Evolutionary conservation across 2,888 invertebrate genomes (phyloP).

Genomic region (Endotricha flammealis): DNA sequence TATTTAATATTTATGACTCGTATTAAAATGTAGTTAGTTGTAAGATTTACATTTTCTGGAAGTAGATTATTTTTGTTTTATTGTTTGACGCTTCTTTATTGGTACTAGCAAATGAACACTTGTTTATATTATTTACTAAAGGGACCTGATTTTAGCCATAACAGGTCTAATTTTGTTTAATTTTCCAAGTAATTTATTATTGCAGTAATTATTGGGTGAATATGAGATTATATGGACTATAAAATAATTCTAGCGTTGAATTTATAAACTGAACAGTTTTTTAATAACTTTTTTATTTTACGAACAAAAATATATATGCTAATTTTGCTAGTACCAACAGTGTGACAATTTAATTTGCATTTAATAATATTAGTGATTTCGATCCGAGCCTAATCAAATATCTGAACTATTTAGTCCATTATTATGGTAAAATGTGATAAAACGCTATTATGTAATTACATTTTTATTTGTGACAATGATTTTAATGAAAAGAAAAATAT

Average conservation of each 20-base stretch:
- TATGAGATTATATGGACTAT: too few relatives aligned
- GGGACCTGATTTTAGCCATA: too few relatives aligned
- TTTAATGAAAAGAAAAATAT: constrained; percentile 17
- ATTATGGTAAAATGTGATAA: constrained; percentile 41
- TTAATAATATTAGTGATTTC: constrained; percentile 51
- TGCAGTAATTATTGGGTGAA: too few relatives aligned
- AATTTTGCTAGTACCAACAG: constrained; percentile 35
- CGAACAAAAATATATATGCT: too few relatives aligned
- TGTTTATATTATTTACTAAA: too few relatives aligned
- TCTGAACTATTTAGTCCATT: constrained; percentile 38
- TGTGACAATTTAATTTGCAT: constrained; percentile 50
- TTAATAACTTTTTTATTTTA: too few relatives aligned
- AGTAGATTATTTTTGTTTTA: constrained; percentile 37
- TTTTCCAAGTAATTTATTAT: too few relatives aligned
- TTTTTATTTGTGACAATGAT: constrained; percentile 21
- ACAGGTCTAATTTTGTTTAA: too few relatives aligned
- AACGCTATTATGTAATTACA: constrained; percentile 28
- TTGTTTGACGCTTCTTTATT: constrained; percentile 27
- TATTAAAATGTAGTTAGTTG: constrained; percentile 59
- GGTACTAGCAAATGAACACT: constrained; percentile 22
- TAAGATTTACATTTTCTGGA: constrained; percentile 46
- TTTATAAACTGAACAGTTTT: too few relatives aligned
- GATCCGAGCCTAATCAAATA: constrained; percentile 55
- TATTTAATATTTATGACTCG: constrained; percentile 73
- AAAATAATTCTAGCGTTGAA: too few relatives aligned